Conservation (phyloP, 2,113 vertebrate genomes). For the Aviceda subcristata region DNA sequence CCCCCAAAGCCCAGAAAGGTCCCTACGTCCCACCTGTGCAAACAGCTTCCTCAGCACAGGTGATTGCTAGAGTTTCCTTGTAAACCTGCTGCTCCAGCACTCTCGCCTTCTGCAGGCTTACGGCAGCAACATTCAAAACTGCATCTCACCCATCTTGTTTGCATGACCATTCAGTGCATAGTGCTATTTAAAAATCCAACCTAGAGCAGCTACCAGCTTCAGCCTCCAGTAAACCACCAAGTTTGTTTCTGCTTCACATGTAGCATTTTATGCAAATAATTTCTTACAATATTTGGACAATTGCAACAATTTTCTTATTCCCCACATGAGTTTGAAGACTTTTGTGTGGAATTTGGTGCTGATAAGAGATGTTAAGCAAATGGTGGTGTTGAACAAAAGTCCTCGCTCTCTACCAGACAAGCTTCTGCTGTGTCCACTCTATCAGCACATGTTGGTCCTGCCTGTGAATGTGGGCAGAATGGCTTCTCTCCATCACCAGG, state of each 20-base stretch:
- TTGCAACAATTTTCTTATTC: not conserved
- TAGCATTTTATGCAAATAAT: conserved; percentile 40
- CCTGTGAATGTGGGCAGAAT: rapidly evolving
- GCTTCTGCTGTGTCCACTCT: not conserved
- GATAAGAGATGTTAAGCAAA: not conserved
- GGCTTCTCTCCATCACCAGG: not conserved
- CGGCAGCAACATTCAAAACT: not conserved
- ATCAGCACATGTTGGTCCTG: not conserved
- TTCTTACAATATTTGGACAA: not conserved
- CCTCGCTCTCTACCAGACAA: not conserved
- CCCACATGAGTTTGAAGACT: not conserved
- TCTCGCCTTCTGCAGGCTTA: not conserved
- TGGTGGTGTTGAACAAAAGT: not conserved
- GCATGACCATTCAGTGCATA: not conserved
- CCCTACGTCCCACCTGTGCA: not conserved
- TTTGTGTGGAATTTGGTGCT: not conserved
- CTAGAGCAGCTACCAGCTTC: not conserved
- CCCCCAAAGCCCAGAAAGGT: not conserved
- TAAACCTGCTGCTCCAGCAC: not conserved
- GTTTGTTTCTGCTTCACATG: not conserved
- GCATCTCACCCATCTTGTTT: not conserved
- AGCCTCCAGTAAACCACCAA: not conserved
- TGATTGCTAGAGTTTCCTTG: not conserved
- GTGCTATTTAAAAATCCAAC: conserved; percentile 25
- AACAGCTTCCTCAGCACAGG: not conserved